phyloP scores from a whole-genome alignment of 2,797 vertebrate genomes.

The Cyprinodon diabolis region DNA sequence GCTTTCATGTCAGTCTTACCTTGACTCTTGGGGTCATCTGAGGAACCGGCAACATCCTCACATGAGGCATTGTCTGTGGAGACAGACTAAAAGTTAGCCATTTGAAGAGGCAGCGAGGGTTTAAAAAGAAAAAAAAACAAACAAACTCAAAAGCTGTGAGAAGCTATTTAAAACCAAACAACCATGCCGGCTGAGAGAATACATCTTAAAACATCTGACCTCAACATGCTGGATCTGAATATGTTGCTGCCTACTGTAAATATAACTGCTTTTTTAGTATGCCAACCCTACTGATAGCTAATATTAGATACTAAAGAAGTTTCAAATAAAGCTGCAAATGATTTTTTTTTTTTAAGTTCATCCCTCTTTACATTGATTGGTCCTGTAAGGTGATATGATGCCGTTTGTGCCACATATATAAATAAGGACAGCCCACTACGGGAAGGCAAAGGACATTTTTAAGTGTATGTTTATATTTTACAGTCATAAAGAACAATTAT shows the following conservation, averaged over 20 bases:
- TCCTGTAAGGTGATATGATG: neutral
- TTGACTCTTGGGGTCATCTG: conserved; percentile 89
- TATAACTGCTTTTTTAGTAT: neutral
- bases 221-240: too few species aligned
- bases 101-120: neutral
- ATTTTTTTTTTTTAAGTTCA: neutral
- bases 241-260: too few species aligned
- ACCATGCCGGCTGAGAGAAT: too few species aligned
- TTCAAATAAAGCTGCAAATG: neutral
- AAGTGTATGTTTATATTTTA: neutral
- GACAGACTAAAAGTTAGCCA: conserved; percentile 13
- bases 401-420: neutral
- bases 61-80: conserved; percentile 86
- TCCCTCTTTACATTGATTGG: neutral
- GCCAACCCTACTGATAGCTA: neutral
- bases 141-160: neutral
- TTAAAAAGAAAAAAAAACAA: neutral
- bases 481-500: neutral
- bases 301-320: neutral
- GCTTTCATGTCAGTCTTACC: conserved; percentile 78
- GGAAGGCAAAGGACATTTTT: neutral
- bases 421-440: neutral
- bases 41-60: conserved; percentile 89
- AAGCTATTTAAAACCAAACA: neutral
- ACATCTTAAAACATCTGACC: too few species aligned